These are phyloP conservation scores for Calcarius ornatus DNA, from an alignment of 2,113 vertebrate species.

Conservation along the genomic window DNA sequence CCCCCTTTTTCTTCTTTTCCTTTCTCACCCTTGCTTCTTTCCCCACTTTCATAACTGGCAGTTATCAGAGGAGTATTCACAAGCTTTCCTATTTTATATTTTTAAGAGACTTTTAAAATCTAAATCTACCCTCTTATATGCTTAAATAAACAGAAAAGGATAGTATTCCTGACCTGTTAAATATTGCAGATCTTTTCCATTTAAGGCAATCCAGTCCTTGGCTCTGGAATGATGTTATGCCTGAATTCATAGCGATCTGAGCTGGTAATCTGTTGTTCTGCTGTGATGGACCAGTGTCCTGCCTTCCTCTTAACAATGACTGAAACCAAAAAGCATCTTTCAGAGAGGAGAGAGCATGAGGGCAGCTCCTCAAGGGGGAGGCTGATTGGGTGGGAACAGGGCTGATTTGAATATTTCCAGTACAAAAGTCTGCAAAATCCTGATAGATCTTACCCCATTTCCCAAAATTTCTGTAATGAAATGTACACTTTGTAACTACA, in stretches of 20 bases:
- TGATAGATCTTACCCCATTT: neutral
- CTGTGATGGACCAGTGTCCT: neutral
- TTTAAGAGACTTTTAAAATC: neutral
- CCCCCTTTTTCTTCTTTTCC: no score
- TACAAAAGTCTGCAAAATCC: neutral
- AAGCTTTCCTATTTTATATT: neutral
- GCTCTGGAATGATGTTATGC: neutral
- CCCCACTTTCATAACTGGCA: neutral
- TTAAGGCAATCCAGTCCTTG: constrained; percentile 42
- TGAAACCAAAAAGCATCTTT: neutral
- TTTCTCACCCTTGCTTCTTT: neutral
- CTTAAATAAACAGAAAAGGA: constrained; percentile 42
- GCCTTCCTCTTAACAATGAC: neutral
- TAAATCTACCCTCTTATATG: neutral
- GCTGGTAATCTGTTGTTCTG: neutral
- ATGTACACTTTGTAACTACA: neutral
- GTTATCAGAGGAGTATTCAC: neutral
- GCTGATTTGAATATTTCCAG: neutral
- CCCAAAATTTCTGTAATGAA: neutral
- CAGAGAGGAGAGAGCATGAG: neutral
- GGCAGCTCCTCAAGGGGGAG: accelerated
- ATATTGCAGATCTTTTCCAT: constrained; percentile 31
- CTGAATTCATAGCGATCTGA: neutral
- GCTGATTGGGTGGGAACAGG: neutral
- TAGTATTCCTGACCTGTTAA: constrained; percentile 23